Base-by-base conservation (phyloP, 2,888 invertebrate species). In the Meganola albula region DNA sequence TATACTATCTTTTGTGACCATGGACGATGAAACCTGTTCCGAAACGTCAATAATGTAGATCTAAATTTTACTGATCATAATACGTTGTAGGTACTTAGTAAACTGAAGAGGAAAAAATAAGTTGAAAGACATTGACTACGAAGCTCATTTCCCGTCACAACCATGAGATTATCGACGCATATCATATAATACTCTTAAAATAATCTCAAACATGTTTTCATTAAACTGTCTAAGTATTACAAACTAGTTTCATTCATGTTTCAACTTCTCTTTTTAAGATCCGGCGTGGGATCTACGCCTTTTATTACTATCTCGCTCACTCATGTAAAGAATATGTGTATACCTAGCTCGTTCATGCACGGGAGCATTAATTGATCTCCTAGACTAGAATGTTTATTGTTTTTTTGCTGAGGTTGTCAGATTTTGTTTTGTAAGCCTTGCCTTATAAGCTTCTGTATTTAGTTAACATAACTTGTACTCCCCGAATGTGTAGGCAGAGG, bases 251-350 rank as follows among this genome's bases (percentile, higher is more conserved):
- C 49, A 52, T 52, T 52, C 52, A 52, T 52, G 32, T 38, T 29
- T 20, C 20, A 20, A 20, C 31, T 38, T 48, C n/a, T n/a, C 52
- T 63, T 71, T 69, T 73, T 67, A 44, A 48, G 58, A 68, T 72
- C 71, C 74, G 70, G 70, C 71, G 71, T 57, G 64, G 41, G 61
- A 74, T 58, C 37, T 49, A 48, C 60, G 61, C 26, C 27, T 31
- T 11, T 11, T 40, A 28, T 22, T 10, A 4, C 23, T 11, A 6
- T 40, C 46, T 26, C 28, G 14, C 13, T 52, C 21, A 3, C 31
- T 12, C 29, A 0, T 20, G 3, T 0, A 9, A 8, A 1, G 1
- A 6, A 1, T 1, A 27, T 48, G 33, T 3, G 4, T 8, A 23
- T 10, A 9, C 55, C 53, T 49, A 46, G 8, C 18, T 61, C 39